Base-by-base conservation (phyloP, 2,888 invertebrate genomes). In the Lasius platythorax region DNA sequence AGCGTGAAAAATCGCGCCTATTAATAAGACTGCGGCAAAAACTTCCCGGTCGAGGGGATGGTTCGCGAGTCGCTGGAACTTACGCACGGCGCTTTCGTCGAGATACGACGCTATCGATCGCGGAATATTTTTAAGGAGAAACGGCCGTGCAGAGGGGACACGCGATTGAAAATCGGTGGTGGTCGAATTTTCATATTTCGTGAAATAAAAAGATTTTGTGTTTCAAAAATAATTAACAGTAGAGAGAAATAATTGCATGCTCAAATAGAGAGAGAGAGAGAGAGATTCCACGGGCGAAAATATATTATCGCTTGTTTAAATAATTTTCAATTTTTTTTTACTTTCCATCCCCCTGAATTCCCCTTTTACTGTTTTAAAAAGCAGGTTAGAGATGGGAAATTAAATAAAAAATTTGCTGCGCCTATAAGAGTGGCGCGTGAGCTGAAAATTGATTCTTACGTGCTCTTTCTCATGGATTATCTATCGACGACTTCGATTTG, bases 1-100 rank as follows among this genome's bases (percentile, higher is more conserved):
- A 91, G 84, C 82, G 87, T 91, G 91, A 93, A 91, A 92, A 92
- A 93, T 93, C 85, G 87, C 81, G 33, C 46, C 92, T 91, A 92
- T 92, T 93, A 92, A 91, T 92, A 92, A 89, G 88, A 73, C 83
- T 70, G 37, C 61, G 88, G 86, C 74, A 85, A 90, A 91, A 89
- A 89, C 84, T 82, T 86, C 85, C 83, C 70, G 82, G 82, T 58
- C 43, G 61, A 56, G n/a, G 2, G 43, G 23, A 18, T 28, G 53
- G 40, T 53, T 78, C 28, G 37, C 53, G 30, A 66, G 12, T 50
- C 37, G 46, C 18, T 11, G n/a, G 18, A 67, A 15, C 3, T 64
- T 33, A 58, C 40, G 56, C 43, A 9, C 56, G 3, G 28, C 11
- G 33, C 15, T 70, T 46, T 33, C 50, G 30, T 33, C 28, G 53